Evolutionary conservation across 2,113 vertebrate genomes (phyloP).

Genomic region (Lonchura striata): DNA sequence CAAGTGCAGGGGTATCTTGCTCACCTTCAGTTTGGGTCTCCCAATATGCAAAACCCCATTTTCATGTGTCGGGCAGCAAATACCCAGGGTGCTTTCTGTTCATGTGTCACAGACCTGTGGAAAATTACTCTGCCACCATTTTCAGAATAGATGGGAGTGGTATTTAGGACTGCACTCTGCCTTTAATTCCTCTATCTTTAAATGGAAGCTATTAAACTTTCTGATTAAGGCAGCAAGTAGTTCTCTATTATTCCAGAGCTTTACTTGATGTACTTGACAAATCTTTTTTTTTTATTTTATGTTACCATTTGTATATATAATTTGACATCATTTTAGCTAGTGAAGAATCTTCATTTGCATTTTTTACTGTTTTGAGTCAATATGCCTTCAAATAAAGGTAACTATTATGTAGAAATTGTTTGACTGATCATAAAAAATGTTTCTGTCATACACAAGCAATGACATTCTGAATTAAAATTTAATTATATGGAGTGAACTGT

Average conservation of each 20-base stretch:
- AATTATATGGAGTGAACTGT: slow-evolving; percentile 12
- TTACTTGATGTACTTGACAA: not conserved
- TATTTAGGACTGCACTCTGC: not conserved
- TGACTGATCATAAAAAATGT: slow-evolving; percentile 30
- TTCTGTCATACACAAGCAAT: not conserved
- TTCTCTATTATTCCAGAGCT: not conserved
- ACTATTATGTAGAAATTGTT: not conserved
- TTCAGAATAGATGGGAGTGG: not conserved
- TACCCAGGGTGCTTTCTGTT: not conserved
- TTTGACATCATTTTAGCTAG: not conserved
- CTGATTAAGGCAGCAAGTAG: not conserved
- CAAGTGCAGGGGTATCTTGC: not conserved
- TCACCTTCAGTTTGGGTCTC: not conserved
- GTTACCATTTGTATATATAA: not conserved
- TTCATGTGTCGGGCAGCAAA: not conserved
- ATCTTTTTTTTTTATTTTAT: not conserved
- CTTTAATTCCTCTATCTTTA: not conserved
- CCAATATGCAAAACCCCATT: not conserved
- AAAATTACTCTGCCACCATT: not conserved
- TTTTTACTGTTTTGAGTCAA: not conserved
- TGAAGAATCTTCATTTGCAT: slow-evolving; percentile 2
- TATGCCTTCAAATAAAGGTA: slow-evolving; percentile 14
- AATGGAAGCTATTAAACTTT: not conserved
- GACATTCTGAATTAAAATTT: slow-evolving; percentile 46
- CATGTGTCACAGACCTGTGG: not conserved